phyloP scores from a whole-genome alignment of 1,140 invertebrate genomes.

The Tetramorium alpestre region DNA sequence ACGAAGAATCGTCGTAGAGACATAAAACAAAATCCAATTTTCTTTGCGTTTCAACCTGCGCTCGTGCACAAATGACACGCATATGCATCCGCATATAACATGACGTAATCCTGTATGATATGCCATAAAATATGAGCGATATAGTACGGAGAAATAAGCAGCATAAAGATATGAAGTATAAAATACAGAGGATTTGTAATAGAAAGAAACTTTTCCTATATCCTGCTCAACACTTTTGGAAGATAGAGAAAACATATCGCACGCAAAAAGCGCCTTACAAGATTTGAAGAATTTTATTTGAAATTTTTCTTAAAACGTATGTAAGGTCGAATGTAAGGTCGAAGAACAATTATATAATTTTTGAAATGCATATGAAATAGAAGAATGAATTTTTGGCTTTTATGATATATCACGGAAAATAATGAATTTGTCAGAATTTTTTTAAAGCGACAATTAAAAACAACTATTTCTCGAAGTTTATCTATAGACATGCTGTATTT shows the following conservation, averaged over 20 bases:
- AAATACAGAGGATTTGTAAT: slow-evolving; percentile 20
- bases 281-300: neutral
- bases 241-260: neutral
- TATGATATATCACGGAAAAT: neutral
- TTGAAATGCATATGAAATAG: neutral
- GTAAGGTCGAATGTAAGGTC: neutral
- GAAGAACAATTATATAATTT: neutral
- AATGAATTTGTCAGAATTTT: neutral
- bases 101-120: neutral
- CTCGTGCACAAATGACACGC: neutral
- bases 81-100: slow-evolving; percentile 4
- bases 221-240: neutral
- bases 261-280: neutral
- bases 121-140: neutral
- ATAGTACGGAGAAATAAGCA: neutral
- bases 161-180: neutral
- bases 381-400: neutral
- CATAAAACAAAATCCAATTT: slow-evolving; percentile 50
- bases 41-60: neutral
- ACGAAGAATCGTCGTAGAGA: slow-evolving; percentile 6
- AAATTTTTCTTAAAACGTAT: neutral
- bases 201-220: neutral
- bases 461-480: neutral
- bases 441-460: neutral
- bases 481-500: neutral